Conservation (phyloP, 2,797 vertebrate genomes). For the Protonibea diacanthus region DNA sequence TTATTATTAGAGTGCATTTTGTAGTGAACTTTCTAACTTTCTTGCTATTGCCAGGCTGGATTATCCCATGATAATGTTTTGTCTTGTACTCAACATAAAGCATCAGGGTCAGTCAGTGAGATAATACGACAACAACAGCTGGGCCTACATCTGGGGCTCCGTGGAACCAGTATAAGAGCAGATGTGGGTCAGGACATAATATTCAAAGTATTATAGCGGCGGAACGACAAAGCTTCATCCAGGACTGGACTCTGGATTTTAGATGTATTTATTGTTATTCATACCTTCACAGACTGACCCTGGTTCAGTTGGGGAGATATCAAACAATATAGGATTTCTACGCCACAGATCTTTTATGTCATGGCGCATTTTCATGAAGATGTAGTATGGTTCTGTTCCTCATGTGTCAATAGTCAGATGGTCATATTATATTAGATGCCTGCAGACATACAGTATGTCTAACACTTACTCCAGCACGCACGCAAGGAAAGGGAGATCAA, state of each 20-base stretch:
- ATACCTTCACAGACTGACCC: constrained; percentile 47
- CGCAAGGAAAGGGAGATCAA: constrained; percentile 13
- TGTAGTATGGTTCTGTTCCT: not conserved
- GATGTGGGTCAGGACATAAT: constrained; percentile 79
- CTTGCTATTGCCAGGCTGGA: constrained; percentile 25
- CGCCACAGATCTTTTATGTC: not conserved
- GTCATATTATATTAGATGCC: constrained; percentile 23
- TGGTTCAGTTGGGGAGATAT: constrained; percentile 16
- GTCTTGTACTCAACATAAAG: constrained; percentile 64
- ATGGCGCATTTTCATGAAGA: not conserved
- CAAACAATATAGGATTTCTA: constrained; percentile 12
- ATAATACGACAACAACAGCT: constrained; percentile 79
- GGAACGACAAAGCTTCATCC: constrained; percentile 68
- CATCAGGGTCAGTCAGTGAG: constrained; percentile 68
- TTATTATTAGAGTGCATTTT: constrained; percentile 15
- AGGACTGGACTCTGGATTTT: constrained; percentile 57
- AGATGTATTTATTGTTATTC: constrained; percentile 53
- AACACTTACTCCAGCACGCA: constrained; percentile 21
- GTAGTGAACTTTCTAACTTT: constrained; percentile 15
- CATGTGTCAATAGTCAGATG: constrained; percentile 8
- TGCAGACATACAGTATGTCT: constrained; percentile 12
- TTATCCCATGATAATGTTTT: constrained; percentile 41
- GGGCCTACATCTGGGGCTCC: constrained; percentile 77
- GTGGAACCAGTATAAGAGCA: constrained; percentile 71
- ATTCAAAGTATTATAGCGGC: constrained; percentile 66